Percentiles rank a stretch among this genome's conserved stretches.
Conservation (phyloP, 2,113 vertebrate genomes). For the Calcarius ornatus region DNA sequence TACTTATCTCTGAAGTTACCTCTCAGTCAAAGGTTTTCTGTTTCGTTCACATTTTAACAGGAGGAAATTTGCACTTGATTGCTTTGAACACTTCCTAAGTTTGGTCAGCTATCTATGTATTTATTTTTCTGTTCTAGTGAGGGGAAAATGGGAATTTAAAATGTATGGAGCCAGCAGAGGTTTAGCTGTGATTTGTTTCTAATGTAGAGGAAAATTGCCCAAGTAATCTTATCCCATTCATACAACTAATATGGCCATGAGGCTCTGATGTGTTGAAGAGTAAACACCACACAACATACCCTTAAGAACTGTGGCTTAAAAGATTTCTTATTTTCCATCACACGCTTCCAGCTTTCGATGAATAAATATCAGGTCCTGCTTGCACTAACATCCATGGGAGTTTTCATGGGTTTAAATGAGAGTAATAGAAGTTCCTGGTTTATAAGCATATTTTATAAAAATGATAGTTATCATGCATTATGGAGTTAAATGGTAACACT, state of each 20-base stretch:
- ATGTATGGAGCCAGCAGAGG: constrained; percentile 52
- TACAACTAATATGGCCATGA: constrained; percentile 50
- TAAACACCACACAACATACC: constrained; percentile 28
- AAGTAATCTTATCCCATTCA: constrained; percentile 55
- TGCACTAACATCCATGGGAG: constrained; percentile 2
- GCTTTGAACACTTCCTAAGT: constrained; percentile 63
- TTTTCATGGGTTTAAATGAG: constrained; percentile 21
- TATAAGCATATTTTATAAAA: constrained; percentile 54
- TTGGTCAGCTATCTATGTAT: constrained; percentile 63
- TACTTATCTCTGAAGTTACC: constrained; percentile 72
- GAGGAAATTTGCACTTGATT: constrained; percentile 62
- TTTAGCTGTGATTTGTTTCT: constrained; percentile 62
- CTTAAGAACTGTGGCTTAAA: constrained; percentile 44
- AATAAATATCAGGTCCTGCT: constrained; percentile 41
- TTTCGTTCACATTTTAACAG: constrained; percentile 58
- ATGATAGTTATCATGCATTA: neutral
- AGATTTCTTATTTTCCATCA: constrained; percentile 55
- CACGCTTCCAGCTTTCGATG: constrained; percentile 30
- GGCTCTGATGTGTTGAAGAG: constrained; percentile 41
- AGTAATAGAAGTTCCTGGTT: constrained; percentile 24
- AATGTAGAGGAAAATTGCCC: constrained; percentile 50
- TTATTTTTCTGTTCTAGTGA: constrained; percentile 64
- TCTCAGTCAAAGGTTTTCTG: constrained; percentile 74
- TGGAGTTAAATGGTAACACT: constrained; percentile 17
- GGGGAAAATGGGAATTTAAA: constrained; percentile 62